Conservation (phyloP, 1,140 invertebrate genomes). For the Tetragnatha versicolor region DNA sequence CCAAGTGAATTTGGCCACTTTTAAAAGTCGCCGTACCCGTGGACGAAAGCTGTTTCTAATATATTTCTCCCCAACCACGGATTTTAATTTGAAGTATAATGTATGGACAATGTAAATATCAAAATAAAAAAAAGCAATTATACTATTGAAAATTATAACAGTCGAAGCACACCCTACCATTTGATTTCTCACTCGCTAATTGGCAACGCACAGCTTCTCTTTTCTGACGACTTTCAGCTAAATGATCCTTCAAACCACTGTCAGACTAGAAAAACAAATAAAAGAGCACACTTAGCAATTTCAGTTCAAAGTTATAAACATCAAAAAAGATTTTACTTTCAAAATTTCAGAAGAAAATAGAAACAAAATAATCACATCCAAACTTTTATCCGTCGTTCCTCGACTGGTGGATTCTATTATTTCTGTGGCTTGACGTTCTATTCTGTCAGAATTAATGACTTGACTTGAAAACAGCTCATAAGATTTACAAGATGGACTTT, state of each 20-base stretch:
- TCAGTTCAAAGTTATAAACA: background rate
- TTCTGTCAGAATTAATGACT: constrained; percentile 39
- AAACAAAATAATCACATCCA: too few species aligned
- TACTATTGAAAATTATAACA: background rate
- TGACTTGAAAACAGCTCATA: constrained; percentile 49
- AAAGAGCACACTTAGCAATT: background rate
- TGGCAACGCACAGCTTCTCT: constrained; percentile 47
- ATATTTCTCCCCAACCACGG: too few species aligned
- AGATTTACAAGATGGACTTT: constrained; percentile 50
- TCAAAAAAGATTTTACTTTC: background rate
- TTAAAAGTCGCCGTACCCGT: too few species aligned
- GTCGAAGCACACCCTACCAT: constrained; percentile 7
- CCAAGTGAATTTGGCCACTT: too few species aligned
- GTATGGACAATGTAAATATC: background rate
- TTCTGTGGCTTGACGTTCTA: constrained; percentile 34
- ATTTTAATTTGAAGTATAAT: background rate
- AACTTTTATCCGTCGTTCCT: constrained; percentile 21
- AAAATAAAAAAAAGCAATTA: background rate
- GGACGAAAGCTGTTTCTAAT: too few species aligned
- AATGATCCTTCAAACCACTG: constrained; percentile 38
- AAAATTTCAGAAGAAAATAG: background rate
- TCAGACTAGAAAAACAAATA: constrained; percentile 20
- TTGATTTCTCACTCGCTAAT: constrained; percentile 27
- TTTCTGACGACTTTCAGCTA: constrained; percentile 32
- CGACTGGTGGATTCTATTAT: constrained; percentile 30